Conservation (phyloP, 2,113 vertebrate species). For the Anolis sagrei region DNA sequence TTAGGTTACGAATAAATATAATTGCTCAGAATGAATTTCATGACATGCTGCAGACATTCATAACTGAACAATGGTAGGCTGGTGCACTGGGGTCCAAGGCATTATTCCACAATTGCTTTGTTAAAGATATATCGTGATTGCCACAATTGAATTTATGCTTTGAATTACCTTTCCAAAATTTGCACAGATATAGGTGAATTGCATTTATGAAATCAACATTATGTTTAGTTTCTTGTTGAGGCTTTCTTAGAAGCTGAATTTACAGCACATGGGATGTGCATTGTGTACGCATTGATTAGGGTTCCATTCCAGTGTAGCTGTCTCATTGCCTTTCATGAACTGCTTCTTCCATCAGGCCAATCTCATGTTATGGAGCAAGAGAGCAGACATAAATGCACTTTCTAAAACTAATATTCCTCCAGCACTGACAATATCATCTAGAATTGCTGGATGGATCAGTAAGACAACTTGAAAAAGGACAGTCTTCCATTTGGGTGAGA, state of each 20-base stretch:
- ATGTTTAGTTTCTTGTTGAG: not conserved
- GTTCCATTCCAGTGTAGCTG: not conserved
- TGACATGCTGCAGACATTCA: too few relatives aligned
- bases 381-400: not conserved
- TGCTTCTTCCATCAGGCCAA: not conserved
- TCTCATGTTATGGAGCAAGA: not conserved
- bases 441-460: slow-evolving; percentile 2
- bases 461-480: slow-evolving; percentile 15
- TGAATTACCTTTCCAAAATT: too few relatives aligned
- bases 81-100: too few relatives aligned
- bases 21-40: too few relatives aligned
- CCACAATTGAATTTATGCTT: too few relatives aligned
- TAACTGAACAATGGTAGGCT: too few relatives aligned
- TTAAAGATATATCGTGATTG: too few relatives aligned
- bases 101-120: too few relatives aligned
- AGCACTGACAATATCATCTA: slow-evolving; percentile 1
- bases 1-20: too few relatives aligned
- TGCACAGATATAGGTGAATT: not conserved
- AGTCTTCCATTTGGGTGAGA: not conserved
- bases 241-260: not conserved
- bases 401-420: not conserved
- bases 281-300: not conserved
- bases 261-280: too few relatives aligned
- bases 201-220: not conserved
- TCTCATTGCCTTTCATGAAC: not conserved